Evolutionary conservation across 1,140 invertebrate species (phyloP), one percentile per base, ranked within the genome.

Genomic region (Adoxophyes honmai): DNA sequence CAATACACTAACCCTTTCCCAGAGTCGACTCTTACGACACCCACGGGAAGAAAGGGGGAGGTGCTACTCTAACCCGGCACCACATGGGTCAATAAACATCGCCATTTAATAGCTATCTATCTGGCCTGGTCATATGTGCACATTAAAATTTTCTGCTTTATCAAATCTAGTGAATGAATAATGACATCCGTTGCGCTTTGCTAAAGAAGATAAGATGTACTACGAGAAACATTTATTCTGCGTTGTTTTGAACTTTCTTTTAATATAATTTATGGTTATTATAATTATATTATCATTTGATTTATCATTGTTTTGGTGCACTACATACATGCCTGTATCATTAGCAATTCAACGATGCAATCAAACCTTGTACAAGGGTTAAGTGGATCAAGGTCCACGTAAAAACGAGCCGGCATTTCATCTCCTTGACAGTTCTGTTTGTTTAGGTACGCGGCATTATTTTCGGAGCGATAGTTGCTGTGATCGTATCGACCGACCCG

Each of bases 371-470:
- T 53, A 53, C 52, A 48, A 11, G 28, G 42, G 42, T 48, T 66
- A 56, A 62, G 38, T 65, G 36, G 60, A 39, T 18, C 68, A 61
- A 64, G 62, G 64, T 60, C 53, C 37, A 16, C 34, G 21, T 55
- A 33, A 36, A 52, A 59, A 52, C 44, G 28, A 62, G 51, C 44
- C 21, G 59, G 51, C 55, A 52, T 57, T 59, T 48, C 16, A 56
- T 66, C 60, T 59, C 57, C 64, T 64, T 62, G 59, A 52, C 21
- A 28, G 34, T 54, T 54, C 55, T 62, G 52, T 60, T 55, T 52
- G 52, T 58, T 60, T 62, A 36, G 11, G 52, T 28, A 16, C n/a
- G n/a, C 42, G 39, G 52, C 59, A 59, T 59, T 55, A 57, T 62
- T 64, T 58, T 52, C 51, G 52, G 44, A 54, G 21, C 16, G 38